phyloP scores from a whole-genome alignment of 2,888 invertebrate species.

The Carterocephalus palaemon region DNA sequence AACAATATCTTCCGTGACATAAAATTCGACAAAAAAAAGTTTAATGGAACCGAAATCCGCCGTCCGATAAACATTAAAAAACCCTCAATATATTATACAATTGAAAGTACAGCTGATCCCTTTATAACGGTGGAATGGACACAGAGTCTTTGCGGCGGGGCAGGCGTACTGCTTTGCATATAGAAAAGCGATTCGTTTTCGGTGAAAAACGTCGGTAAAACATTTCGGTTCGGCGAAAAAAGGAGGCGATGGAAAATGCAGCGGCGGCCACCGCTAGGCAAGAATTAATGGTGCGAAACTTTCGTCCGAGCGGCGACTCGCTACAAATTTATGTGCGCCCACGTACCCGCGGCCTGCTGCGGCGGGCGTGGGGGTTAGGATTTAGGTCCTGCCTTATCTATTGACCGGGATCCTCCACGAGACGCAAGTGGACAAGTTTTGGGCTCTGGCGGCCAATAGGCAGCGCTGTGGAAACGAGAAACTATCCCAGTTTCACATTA shows the following conservation, averaged over 20 bases:
- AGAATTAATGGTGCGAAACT: conserved; percentile 75
- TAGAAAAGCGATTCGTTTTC: conserved; percentile 55
- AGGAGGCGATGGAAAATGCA: conserved; percentile 53
- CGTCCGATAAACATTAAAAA: conserved; percentile 67
- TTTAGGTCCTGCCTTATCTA: not conserved
- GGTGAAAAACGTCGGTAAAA: conserved; percentile 6
- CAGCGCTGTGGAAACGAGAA: too few species aligned
- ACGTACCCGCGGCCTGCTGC: conserved; percentile 36
- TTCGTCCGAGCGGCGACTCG: conserved; percentile 42
- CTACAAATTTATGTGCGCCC: conserved; percentile 63
- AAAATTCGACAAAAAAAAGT: conserved; percentile 69
- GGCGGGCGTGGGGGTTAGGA: not conserved
- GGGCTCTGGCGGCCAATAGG: too few species aligned
- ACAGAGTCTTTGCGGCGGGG: conserved; percentile 26
- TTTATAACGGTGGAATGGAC: conserved; percentile 59
- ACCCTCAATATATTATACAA: conserved; percentile 66
- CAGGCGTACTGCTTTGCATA: conserved; percentile 58
- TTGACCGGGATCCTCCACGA: too few species aligned
- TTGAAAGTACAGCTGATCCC: conserved; percentile 64
- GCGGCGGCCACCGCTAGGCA: conserved; percentile 61
- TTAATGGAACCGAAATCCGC: conserved; percentile 65
- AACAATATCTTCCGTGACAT: conserved; percentile 72
- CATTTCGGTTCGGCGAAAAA: conserved; percentile 39
- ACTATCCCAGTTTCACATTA: too few species aligned
- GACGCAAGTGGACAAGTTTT: too few species aligned